Evolutionary conservation across 1,140 invertebrate species (phyloP), one percentile per base, ranked within the genome.

Genomic region (Cyrtorhinus lividipennis): DNA sequence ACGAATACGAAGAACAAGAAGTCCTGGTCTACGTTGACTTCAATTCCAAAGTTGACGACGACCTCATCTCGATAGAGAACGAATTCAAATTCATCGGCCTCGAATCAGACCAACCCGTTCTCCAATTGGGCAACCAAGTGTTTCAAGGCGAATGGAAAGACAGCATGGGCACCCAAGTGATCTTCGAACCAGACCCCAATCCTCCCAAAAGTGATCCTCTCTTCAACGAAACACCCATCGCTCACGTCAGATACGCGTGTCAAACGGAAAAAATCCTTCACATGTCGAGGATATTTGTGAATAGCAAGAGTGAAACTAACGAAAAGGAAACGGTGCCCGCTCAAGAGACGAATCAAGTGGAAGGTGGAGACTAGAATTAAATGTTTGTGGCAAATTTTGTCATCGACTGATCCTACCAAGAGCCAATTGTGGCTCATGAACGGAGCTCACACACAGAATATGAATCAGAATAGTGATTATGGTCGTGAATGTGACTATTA

Each of bases 1-100:
- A 61, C 10, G 59, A 61, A 15, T 61, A 53, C 8, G 67, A 68
- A 61, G 66, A 67, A 45, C 61, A 66, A 58, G 68, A 69, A 59
- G 24, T 67, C 24, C 46, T 69, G 22, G 67, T 69, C 13, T 65
- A 69, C 64, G 61, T 66, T 23, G 62, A 68, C 44, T 67, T 69
- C 60, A 58, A 67, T 26, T 25, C 48, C 22, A 58, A 46, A 57
- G 13, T 66, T 12, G 68, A 69, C 59, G 61, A 64, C 20, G 61
- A 64, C 5, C 23, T 65, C 44, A 56, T 66, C n/a, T 26, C 64
- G 13, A 5, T 53, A 64, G 57, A 65, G 2, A 27, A 61, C 12
- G 24, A 59, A 27, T 63, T 66, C 20, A 68, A 68, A 65, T 44
- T 66, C 1, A 62, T 69, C 38, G 67, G 67, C 26, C 20, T 68